These are phyloP conservation scores for Bambusicola thoracicus DNA, from an alignment of 2,113 vertebrate genomes.

Conservation along the genomic window DNA sequence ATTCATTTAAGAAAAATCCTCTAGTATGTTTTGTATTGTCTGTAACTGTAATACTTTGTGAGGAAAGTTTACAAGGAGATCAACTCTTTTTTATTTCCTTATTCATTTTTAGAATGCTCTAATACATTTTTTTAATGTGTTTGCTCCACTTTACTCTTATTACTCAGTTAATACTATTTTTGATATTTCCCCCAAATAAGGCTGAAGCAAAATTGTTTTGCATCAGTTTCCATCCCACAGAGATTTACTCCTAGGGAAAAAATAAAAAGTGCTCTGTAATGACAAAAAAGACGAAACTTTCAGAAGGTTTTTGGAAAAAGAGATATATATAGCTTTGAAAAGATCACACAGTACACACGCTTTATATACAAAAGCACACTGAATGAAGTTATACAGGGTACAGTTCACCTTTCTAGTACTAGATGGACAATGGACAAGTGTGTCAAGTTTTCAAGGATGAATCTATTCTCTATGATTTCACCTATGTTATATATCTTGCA, in stretches of 20 bases:
- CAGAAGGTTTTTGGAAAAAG: neutral
- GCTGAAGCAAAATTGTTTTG: neutral
- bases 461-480: neutral
- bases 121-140: neutral
- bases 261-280: neutral
- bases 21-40: neutral
- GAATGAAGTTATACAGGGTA: neutral
- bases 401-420: neutral
- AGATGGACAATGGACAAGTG: neutral
- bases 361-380: neutral
- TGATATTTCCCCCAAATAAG: neutral
- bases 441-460: constrained; percentile 2
- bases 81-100: neutral
- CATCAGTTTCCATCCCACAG: neutral
- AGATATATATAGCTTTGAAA: neutral
- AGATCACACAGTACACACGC: neutral
- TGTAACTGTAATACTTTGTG: neutral
- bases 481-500: neutral
- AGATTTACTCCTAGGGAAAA: neutral
- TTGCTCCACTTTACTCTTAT: neutral
- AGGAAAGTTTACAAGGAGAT: neutral
- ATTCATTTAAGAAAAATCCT: neutral
- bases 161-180: neutral
- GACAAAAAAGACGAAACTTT: neutral
- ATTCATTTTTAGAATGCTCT: neutral